Conservation (phyloP, 2,113 vertebrate species). For the Noctilio leporinus region DNA sequence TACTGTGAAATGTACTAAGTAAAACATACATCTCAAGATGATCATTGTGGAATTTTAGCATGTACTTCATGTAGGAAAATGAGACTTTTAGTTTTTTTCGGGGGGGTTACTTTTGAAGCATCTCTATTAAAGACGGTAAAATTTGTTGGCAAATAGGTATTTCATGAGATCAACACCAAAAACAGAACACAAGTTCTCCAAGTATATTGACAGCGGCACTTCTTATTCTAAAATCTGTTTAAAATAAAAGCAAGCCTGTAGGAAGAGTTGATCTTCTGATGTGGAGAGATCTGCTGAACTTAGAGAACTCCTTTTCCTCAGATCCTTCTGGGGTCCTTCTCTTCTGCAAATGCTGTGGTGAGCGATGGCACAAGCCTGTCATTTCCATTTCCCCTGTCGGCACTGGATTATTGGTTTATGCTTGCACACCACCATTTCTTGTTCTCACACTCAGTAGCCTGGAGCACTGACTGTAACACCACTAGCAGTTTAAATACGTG, state of each 20-base stretch:
- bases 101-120: not conserved
- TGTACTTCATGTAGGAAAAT: slow-evolving; percentile 16
- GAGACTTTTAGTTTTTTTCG: not conserved
- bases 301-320: not conserved
- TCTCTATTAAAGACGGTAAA: not conserved
- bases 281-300: not conserved
- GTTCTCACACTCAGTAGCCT: not conserved
- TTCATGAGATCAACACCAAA: not conserved
- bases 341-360: not conserved
- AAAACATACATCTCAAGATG: not conserved
- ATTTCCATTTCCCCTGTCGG: not conserved
- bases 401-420: not conserved
- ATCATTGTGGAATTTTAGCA: slow-evolving; percentile 46
- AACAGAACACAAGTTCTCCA: not conserved
- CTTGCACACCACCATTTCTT: not conserved
- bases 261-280: not conserved
- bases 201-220: not conserved
- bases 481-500: not conserved
- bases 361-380: not conserved
- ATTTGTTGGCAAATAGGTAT: not conserved
- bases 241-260: not conserved
- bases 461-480: not conserved
- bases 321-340: not conserved
- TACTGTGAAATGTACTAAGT: slow-evolving; percentile 38
- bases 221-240: not conserved